Conservation (phyloP, 2,113 vertebrate genomes). For the Vanacampus margaritifer region DNA sequence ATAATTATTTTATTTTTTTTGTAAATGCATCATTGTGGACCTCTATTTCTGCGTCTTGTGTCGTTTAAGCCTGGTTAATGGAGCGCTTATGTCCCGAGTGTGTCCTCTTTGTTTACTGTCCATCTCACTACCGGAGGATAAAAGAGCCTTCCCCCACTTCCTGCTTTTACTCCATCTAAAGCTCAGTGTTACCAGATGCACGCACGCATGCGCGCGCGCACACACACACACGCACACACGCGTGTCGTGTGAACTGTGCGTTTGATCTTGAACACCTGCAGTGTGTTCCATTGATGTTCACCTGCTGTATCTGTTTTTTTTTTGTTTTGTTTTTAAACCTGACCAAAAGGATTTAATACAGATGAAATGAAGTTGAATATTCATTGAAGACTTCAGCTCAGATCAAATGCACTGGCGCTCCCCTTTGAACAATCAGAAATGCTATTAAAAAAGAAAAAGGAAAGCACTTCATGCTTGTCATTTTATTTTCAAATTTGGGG, state of each 20-base stretch:
- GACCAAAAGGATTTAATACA: background rate
- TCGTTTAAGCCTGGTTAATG: conserved; percentile 36
- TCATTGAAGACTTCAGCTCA: conserved; percentile 2
- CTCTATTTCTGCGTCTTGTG: conserved; percentile 1
- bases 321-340: background rate
- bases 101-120: conserved; percentile 47
- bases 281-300: conserved; percentile 27
- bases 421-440: background rate
- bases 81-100: conserved; percentile 44
- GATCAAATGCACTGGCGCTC: background rate
- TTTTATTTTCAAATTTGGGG: background rate
- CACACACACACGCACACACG: background rate
- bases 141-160: conserved; percentile 20
- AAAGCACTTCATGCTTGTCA: background rate
- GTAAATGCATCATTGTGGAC: background rate
- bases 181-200: background rate
- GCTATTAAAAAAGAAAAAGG: background rate
- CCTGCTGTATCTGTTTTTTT: conserved; percentile 14
- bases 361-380: background rate
- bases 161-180: conserved; percentile 14
- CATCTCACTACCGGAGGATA: conserved; percentile 43
- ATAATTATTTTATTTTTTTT: background rate
- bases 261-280: conserved; percentile 30
- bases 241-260: background rate
- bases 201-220: background rate